Conservation (phyloP, 2,888 invertebrate species). For the Trachelus troglodyta region DNA sequence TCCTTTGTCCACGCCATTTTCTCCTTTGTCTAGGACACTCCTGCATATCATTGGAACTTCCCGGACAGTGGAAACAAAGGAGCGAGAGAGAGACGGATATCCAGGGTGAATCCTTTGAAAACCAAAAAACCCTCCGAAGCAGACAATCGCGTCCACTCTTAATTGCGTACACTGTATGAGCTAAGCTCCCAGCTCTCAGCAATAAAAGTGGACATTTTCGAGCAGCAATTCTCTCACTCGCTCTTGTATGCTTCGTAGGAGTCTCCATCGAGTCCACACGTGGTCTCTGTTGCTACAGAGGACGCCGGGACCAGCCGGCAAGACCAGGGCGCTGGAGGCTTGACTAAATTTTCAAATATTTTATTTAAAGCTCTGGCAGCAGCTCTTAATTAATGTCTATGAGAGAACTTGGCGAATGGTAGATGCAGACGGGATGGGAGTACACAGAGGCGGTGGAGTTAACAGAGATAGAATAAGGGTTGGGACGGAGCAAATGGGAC, state of each 20-base stretch:
- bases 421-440: background rate
- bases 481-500: background rate
- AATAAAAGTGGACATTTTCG: background rate
- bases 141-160: background rate
- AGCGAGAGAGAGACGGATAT: background rate
- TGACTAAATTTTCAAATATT: background rate
- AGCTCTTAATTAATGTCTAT: background rate
- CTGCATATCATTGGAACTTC: background rate
- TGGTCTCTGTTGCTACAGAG: background rate
- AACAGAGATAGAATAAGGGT: background rate
- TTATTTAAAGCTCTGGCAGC: background rate
- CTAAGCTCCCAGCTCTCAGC: background rate
- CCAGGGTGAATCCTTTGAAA: background rate
- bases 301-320: background rate
- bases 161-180: background rate
- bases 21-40: slow-evolving; percentile 45
- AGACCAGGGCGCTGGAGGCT: background rate
- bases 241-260: background rate
- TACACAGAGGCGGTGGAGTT: background rate
- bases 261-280: background rate
- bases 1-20: slow-evolving; percentile 50
- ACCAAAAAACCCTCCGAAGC: background rate
- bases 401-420: background rate
- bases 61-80: background rate
- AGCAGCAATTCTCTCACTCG: background rate